Base-by-base conservation (phyloP, 2,113 vertebrate species). In the Aythya baeri region DNA sequence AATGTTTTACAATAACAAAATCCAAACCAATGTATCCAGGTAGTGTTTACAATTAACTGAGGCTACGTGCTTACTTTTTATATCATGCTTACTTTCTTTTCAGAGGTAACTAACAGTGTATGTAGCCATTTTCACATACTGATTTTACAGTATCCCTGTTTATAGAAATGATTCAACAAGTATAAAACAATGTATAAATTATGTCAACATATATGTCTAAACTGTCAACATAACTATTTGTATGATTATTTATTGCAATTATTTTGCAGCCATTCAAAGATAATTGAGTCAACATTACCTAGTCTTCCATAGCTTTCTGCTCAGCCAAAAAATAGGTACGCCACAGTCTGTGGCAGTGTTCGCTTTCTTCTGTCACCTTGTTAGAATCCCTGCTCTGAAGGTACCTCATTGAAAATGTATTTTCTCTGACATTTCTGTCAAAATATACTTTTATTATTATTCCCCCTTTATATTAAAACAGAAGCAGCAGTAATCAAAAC, bases 41-140 rank as follows among this genome's bases (percentile, higher is more conserved):
- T 61, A 4, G 3, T 41, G 7, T 86, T 20, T 55, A 8, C 13
- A 54, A 41, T 63, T 32, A 27, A 43, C 18, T 22, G 36, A 54
- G 49, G 9, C n/a, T 76, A 14, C 10, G 14, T 31, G 22, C 2
- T 34, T 27, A 13, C 7, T 20, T 3, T 46, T 67, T 57, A n/a
- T 11, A 34, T 34, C 0, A 0, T 58, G 13, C 8, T 87, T 83
- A 32, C 22, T 29, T 57, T 76, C 32, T 57, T 3, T 52, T 11
- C 13, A 62, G 81, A 67, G 8, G 15, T 7, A 26, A 31, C 7
- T 26, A 72, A 16, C 46, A 85, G 31, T 34, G 27, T 27, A 9
- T 13, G 9, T n/a, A 38, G 44, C 22, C 21, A 18, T 71, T 93
- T 87, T 71, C 32, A 57, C 31, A 58, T 52, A 31, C 38, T 55